Percentiles rank a stretch among this genome's conserved stretches.
Conservation (phyloP, 2,113 vertebrate species). For the Oceanodroma tethys region DNA sequence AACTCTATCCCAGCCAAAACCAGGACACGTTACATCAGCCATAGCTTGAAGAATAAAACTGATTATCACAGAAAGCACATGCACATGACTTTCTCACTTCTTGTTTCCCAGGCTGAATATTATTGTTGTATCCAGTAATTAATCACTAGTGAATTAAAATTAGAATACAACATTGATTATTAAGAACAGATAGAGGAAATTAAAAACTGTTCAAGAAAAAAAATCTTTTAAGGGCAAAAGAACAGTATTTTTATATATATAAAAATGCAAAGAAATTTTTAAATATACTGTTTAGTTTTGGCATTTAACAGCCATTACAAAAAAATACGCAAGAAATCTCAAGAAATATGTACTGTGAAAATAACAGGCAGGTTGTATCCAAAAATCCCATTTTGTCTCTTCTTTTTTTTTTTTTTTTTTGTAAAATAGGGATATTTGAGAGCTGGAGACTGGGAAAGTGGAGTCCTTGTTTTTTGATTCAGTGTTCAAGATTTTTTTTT, state of each 20-base stretch:
- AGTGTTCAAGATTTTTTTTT: background rate
- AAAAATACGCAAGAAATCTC: background rate
- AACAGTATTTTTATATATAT: background rate
- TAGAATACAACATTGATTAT: background rate
- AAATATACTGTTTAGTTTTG: background rate
- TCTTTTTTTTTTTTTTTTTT: background rate
- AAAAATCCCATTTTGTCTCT: background rate
- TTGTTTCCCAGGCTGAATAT: slow-evolving; percentile 5
- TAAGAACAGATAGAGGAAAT: background rate
- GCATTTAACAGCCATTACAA: background rate
- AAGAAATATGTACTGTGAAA: background rate
- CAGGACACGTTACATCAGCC: background rate
- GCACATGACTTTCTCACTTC: background rate
- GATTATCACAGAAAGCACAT: background rate
- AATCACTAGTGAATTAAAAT: slow-evolving; percentile 1
- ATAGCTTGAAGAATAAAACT: background rate
- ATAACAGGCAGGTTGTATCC: background rate
- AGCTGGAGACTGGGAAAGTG: background rate
- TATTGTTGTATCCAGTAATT: background rate
- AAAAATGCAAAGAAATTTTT: background rate
- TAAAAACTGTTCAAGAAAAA: background rate
- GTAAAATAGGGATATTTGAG: background rate
- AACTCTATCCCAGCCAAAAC: no score
- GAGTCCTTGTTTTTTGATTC: background rate
- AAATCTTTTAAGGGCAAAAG: background rate